A percentile compares a stretch with the other conserved stretches of the same genome.
Evolutionary conservation across 2,113 vertebrate genomes (phyloP).

Genomic region (Semnornis frantzii): DNA sequence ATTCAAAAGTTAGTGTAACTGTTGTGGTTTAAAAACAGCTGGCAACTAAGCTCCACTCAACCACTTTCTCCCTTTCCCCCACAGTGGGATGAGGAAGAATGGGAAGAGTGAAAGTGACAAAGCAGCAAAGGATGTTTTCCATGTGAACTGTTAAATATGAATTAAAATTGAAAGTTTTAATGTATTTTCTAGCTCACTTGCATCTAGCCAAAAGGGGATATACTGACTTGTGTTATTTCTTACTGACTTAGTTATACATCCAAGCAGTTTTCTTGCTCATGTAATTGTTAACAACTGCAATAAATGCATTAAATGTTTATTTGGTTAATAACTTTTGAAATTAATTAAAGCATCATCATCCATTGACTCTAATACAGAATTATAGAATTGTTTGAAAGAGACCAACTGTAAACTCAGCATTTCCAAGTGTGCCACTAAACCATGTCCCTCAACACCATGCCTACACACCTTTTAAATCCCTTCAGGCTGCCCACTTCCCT

Average conservation of each 20-base stretch:
- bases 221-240: not conserved
- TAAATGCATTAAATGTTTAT: not conserved
- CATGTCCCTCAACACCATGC: not conserved
- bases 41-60: too few species aligned
- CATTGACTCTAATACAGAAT: not conserved
- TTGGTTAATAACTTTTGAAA: not conserved
- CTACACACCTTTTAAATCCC: not conserved
- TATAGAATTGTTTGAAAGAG: not conserved
- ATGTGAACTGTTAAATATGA: conserved; percentile 17
- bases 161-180: not conserved
- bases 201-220: not conserved
- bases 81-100: not conserved
- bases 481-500: not conserved
- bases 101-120: not conserved
- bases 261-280: not conserved
- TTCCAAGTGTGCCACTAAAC: not conserved
- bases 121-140: not conserved
- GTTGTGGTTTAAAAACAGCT: not conserved
- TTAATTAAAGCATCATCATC: not conserved
- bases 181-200: not conserved
- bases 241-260: not conserved
- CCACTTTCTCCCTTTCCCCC: rapidly evolving
- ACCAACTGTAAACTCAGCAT: not conserved
- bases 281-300: not conserved
- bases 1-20: not conserved